Evolutionary conservation across 2,888 invertebrate genomes (phyloP), one percentile per base, ranked within the genome.

Genomic region (Glyphotaelius pellucidus): DNA sequence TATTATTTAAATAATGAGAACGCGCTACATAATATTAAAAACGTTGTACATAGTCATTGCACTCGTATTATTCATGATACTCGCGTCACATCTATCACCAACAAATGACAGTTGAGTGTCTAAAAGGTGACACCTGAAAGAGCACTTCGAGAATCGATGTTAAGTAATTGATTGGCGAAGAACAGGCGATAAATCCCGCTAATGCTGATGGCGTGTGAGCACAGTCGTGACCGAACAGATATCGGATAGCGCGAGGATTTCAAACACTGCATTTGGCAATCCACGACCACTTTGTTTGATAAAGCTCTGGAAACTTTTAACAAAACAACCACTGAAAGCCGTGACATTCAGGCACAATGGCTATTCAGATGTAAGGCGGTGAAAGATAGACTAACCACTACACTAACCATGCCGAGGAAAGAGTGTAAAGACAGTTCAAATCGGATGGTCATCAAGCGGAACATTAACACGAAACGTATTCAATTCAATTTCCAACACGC

Each of bases 221-320:
- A 80, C 38, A 35, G 25, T 84, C 84, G 84, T 84, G 80, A 80
- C 84, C 84, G 84, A 84, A 7, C 32, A 31, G 84, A 15, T 84
- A 84, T 31, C 81, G 81, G 52, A 52, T 52, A 52, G 52, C 52
- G 52, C 81, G 81, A 81, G 81, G 30, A 81, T 81, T 81, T 81
- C 38, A 38, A 32, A 84, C 84, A 35, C 35, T 35, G 35, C 35
- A 25, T 84, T 84, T 84, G 35, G 84, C 32, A 84, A 84, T 35
- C 32, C 84, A 84, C 84, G 84, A 84, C 35, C 84, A 35, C 84
- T 84, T 84, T 84, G 81, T 81, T 30, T 30, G 25, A 84, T 80
- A 31, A 80, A 80, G 80, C 52, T 80, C 80, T 31, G 80, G 80
- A 84, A 84, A 31, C 31, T 80, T 31, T 80, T 80, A n/a, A 80